Conservation (phyloP, 2,888 invertebrate genomes). For the Enchytraeus crypticus region DNA sequence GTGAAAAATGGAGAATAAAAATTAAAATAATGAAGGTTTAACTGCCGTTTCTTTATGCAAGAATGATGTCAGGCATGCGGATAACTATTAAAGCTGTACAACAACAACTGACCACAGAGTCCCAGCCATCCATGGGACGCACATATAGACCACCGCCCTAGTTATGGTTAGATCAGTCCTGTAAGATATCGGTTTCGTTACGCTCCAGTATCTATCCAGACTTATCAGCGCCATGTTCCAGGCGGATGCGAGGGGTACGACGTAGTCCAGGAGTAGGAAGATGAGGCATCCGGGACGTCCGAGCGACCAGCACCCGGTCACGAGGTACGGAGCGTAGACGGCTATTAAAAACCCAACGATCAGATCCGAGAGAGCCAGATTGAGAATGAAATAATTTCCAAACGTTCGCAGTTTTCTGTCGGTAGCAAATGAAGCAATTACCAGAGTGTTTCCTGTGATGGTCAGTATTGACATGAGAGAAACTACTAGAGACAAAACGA, state of each 20-base stretch:
- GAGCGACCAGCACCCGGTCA: slow-evolving; percentile 27
- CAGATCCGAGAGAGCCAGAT: slow-evolving; percentile 31
- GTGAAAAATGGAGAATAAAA: no score
- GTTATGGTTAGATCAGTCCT: slow-evolving; percentile 20
- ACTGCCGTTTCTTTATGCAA: no score
- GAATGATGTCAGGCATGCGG: no score
- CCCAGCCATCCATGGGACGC: slow-evolving; percentile 29
- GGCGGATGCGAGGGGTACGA: slow-evolving; percentile 30
- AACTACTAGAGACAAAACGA: no score
- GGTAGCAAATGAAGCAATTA: slow-evolving; percentile 28
- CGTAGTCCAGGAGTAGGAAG: slow-evolving; percentile 31
- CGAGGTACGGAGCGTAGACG: slow-evolving; percentile 27
- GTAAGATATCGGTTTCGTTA: slow-evolving; percentile 28
- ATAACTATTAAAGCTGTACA: background rate
- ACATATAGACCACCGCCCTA: slow-evolving; percentile 23
- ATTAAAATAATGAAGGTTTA: no score
- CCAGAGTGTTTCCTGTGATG: slow-evolving; percentile 27
- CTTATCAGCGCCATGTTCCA: slow-evolving; percentile 31
- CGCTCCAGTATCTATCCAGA: slow-evolving; percentile 30
- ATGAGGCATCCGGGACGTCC: slow-evolving; percentile 27
- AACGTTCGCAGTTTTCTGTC: slow-evolving; percentile 29
- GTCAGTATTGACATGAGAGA: no score
- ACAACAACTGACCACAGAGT: slow-evolving; percentile 11
- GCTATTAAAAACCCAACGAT: slow-evolving; percentile 30
- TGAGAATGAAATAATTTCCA: slow-evolving; percentile 32